These are phyloP conservation scores for Pelecanus crispus DNA, from an alignment of 2,113 vertebrate genomes.

Conservation along the genomic window DNA sequence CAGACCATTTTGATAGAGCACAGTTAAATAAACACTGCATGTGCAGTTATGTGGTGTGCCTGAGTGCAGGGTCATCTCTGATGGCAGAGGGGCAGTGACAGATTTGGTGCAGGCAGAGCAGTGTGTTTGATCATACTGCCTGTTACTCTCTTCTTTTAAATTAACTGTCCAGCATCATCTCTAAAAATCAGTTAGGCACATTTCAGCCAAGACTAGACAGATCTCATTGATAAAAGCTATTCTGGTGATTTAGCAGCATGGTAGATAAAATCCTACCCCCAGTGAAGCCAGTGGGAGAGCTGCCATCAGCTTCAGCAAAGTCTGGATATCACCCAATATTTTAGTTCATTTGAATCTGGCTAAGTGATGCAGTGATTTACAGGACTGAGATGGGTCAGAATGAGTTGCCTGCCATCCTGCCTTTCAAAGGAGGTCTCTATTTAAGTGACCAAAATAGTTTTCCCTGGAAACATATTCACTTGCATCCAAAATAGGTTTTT, in stretches of 20 bases:
- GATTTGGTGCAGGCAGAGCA: neutral
- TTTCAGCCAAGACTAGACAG: neutral
- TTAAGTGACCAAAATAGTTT: neutral
- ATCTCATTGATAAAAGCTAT: neutral
- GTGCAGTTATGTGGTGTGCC: neutral
- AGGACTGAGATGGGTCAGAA: neutral
- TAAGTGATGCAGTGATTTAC: neutral
- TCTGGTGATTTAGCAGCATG: neutral
- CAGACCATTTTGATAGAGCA: neutral
- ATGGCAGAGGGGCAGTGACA: neutral
- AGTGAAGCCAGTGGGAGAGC: neutral
- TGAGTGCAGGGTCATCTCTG: neutral
- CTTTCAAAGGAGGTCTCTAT: neutral
- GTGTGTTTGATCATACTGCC: neutral
- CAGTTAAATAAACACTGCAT: neutral
- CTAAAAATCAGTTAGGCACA: neutral
- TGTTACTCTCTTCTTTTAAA: neutral
- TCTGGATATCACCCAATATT: neutral
- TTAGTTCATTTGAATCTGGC: neutral
- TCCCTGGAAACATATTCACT: neutral
- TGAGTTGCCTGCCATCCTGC: neutral
- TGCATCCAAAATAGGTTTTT: neutral
- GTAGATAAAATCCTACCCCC: neutral
- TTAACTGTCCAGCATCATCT: neutral
- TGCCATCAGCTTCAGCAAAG: neutral